Evolutionary conservation across 1,140 invertebrate species (phyloP).

Genomic region (Stenopsyche tienmushanensis): DNA sequence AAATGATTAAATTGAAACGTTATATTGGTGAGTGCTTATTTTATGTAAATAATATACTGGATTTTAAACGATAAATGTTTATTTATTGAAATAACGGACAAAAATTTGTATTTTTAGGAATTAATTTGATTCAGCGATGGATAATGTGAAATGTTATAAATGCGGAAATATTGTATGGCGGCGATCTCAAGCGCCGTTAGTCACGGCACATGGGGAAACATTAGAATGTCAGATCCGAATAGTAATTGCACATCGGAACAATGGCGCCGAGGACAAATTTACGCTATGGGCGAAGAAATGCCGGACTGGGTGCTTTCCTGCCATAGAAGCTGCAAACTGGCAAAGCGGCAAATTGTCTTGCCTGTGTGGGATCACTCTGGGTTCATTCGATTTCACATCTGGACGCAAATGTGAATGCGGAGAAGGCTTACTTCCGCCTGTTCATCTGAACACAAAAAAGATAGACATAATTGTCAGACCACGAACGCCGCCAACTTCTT

Average conservation of each 20-base stretch:
- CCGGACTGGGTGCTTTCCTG: not conserved
- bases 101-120: too few species aligned
- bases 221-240: not conserved
- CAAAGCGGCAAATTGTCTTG: not conserved
- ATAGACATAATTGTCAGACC: constrained; percentile 48
- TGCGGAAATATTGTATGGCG: not conserved
- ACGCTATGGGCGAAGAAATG: not conserved
- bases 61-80: too few species aligned
- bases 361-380: constrained; percentile 44
- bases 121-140: too few species aligned
- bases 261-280: constrained; percentile 6
- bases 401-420: constrained; percentile 61
- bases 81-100: too few species aligned
- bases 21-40: too few species aligned
- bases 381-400: constrained; percentile 64
- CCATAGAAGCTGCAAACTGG: not conserved
- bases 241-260: not conserved
- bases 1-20: too few species aligned
- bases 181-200: not conserved
- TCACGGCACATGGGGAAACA: not conserved
- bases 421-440: constrained; percentile 53
- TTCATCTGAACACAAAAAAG: constrained; percentile 59
- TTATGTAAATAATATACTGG: too few species aligned
- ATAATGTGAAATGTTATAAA: not conserved
- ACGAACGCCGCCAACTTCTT: constrained; percentile 1